Evolutionary conservation across 37 sponge, comb jelly and placozoan genomes (phyloP).

Genomic region (Haliclona indistincta): DNA sequence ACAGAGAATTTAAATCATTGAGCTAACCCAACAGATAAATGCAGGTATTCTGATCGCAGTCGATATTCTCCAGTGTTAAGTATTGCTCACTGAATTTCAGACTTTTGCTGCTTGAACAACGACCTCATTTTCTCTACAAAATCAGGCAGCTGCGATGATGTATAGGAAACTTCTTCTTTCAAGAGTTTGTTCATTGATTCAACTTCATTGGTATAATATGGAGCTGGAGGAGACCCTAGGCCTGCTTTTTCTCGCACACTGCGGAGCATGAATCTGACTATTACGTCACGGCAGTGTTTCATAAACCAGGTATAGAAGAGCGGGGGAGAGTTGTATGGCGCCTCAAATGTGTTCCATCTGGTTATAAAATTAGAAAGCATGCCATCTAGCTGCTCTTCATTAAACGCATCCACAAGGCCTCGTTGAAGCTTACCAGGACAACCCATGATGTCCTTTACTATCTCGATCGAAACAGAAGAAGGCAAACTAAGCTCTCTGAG

Average conservation of each 20-base stretch:
- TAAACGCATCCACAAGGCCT: conserved; percentile 25
- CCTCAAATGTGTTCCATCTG: conserved; percentile 8
- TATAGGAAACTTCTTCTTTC: conserved; percentile 11
- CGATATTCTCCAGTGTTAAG: conserved; percentile 9
- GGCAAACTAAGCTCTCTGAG: conserved; percentile 11
- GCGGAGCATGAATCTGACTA: background rate
- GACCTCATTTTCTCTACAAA: conserved; percentile 12
- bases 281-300: background rate
- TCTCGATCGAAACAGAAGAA: background rate
- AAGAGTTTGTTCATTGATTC: conserved; percentile 36
- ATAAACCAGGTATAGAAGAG: conserved; percentile 17
- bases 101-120: background rate
- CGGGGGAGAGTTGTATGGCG: conserved; percentile 18
- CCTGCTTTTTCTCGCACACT: conserved; percentile 22
- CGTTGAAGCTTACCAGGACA: conserved; percentile 5
- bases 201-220: conserved; percentile 39
- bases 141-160: conserved; percentile 12
- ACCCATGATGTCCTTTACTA: conserved; percentile 19
- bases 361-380: background rate
- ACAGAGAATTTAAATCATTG: background rate
- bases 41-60: background rate
- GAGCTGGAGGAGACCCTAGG: conserved; percentile 22
- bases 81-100: conserved; percentile 13
- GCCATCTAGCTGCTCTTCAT: background rate
- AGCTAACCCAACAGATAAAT: background rate